These are phyloP conservation scores for Falco berigora DNA, from an alignment of 2,797 vertebrate genomes.

Conservation along the genomic window DNA sequence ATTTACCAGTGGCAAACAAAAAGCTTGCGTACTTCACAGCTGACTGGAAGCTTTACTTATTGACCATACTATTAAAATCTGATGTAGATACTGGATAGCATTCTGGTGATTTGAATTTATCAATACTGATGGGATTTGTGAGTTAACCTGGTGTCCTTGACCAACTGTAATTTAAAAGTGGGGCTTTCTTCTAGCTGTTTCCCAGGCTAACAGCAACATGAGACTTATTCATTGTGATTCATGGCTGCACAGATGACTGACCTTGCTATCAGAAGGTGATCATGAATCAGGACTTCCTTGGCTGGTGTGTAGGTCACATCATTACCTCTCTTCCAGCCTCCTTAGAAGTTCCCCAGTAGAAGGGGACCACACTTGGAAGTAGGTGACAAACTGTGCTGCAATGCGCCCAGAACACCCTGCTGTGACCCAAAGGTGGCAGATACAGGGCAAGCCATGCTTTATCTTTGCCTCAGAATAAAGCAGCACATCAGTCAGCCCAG, in stretches of 20 bases:
- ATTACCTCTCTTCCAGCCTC: neutral
- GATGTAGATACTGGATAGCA: neutral
- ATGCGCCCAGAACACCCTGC: rapidly evolving
- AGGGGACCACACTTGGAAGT: neutral
- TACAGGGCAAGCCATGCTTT: neutral
- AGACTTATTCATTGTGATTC: neutral
- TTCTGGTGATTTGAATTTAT: neutral
- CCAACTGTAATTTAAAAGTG: neutral
- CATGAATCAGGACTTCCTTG: neutral
- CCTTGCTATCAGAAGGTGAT: neutral
- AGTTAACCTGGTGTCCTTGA: neutral
- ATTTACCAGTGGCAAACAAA: neutral
- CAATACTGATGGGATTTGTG: neutral
- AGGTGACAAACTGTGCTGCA: neutral
- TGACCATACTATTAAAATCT: neutral
- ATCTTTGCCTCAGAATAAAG: neutral
- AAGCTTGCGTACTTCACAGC: neutral
- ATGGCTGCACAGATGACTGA: neutral
- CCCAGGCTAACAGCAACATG: neutral
- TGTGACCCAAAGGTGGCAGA: neutral
- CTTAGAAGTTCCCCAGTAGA: neutral
- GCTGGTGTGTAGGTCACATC: neutral
- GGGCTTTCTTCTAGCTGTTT: neutral
- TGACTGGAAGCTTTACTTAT: neutral
- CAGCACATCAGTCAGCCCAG: neutral